Conservation (phyloP, 2,797 vertebrate genomes). For the Chelonia mydas region DNA sequence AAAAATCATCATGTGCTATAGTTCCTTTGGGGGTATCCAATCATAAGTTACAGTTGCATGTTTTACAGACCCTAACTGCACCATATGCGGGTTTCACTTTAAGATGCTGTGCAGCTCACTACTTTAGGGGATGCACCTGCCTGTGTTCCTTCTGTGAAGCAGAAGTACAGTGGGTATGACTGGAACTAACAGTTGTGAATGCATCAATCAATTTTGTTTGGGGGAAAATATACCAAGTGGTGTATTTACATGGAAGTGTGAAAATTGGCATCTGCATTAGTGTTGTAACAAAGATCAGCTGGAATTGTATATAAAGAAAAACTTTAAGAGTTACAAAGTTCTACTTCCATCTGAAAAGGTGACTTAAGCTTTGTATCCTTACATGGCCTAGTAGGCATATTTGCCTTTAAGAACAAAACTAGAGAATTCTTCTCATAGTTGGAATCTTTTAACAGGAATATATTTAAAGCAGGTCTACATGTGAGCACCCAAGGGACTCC, state of each 20-base stretch:
- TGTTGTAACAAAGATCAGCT: neutral
- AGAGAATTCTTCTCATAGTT: neutral
- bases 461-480: neutral
- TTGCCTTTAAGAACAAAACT: neutral
- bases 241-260: neutral
- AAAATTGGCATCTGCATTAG: neutral
- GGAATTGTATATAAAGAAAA: accelerated
- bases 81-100: neutral
- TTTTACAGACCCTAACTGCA: neutral
- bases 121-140: neutral
- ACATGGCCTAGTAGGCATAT: neutral
- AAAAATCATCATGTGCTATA: neutral
- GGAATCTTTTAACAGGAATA: neutral
- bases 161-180: neutral
- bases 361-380: neutral
- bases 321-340: neutral
- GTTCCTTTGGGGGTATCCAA: too few relatives aligned
- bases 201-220: neutral
- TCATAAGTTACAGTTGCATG: neutral
- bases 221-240: neutral
- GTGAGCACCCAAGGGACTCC: neutral
- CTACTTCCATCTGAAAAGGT: neutral
- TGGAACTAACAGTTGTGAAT: neutral
- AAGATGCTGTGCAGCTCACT: neutral
- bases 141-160: neutral